Evolutionary conservation across 2,888 invertebrate species (phyloP).

Genomic region (Parascotia fuliginaria): DNA sequence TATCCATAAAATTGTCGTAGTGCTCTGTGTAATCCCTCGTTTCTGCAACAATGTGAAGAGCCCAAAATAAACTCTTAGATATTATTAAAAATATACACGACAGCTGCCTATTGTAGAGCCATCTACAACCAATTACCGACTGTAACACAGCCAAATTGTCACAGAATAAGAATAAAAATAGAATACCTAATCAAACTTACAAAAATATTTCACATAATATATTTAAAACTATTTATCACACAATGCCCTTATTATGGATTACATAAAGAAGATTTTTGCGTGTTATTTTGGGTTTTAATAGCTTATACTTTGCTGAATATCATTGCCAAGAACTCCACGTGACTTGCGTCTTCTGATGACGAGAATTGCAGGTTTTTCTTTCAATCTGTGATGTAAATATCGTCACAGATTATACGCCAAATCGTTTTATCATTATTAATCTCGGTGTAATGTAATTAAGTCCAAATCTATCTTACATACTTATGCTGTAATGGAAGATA

Average conservation of each 20-base stretch:
- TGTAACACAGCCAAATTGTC: conserved; percentile 2
- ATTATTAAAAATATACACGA: background rate
- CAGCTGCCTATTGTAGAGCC: conserved; percentile 3
- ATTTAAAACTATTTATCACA: no score
- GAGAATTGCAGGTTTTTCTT: conserved; percentile 10
- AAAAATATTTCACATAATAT: conserved; percentile 7
- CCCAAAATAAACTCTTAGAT: background rate
- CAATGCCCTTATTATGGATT: background rate
- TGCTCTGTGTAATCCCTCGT: no score
- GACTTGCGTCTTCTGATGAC: conserved; percentile 14
- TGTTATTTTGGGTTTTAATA: background rate
- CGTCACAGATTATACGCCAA: conserved; percentile 25
- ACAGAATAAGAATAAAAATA: conserved; percentile 10
- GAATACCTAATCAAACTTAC: conserved; percentile 15
- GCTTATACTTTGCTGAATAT: conserved; percentile 4
- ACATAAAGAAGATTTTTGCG: conserved; percentile 1
- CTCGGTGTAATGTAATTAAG: conserved; percentile 22
- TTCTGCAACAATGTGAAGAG: no score
- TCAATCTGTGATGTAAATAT: conserved; percentile 27
- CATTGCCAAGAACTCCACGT: conserved; percentile 23
- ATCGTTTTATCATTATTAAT: conserved; percentile 30
- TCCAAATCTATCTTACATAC: conserved; percentile 27
- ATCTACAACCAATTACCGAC: background rate
- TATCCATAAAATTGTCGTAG: no score
- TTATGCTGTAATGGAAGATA: background rate